Evolutionary conservation across 2,113 vertebrate genomes (phyloP), one percentile per base, ranked within the genome.

Genomic region (Galeopterus variegatus): DNA sequence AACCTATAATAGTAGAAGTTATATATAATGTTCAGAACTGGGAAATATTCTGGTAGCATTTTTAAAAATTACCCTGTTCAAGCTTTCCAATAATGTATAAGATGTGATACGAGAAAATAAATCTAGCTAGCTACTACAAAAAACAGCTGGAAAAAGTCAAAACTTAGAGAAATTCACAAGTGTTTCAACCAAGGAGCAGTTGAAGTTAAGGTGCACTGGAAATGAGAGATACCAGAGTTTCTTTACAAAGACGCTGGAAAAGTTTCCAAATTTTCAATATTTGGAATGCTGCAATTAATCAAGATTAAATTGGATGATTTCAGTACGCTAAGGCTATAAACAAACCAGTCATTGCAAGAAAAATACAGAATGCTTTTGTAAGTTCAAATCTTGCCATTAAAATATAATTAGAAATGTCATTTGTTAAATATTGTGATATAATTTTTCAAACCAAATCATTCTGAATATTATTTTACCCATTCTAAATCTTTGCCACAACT

Each of bases 291-390:
- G 9, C 2, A 48, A 77, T 75, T 93, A 93, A 92, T 95, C 77
- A 92, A 96, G 19, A 64, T 54, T 92, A 86, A 77, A 41, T 21
- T 82, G 13, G 15, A 82, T 80, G 26, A 82, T 79, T 93, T 95
- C 5, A 45, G 24, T 58, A 96, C 41, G 54, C 28, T 92, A 80
- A 77, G 41, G 17, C 33, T 58, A 4, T 69, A 21, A 94, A 94
- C 95, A 94, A 89, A 64, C 26, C n/a, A 54, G 28, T 64, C 28
- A 92, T 14, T 5, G 52, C 76, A 93, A 93, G 97, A 96, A 88
- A 6, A 62, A 65, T 12, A 41, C 12, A 11, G 28, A 79, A 75
- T 73, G 3, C 72, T 95, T 48, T 70, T 21, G 79, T 24, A 96
- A 72, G 13, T 76, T 95, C 10, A 48, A 5, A 84, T 79, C 69